Base-by-base conservation (phyloP, 2,113 vertebrate species). In the Bagarius yarrelli region DNA sequence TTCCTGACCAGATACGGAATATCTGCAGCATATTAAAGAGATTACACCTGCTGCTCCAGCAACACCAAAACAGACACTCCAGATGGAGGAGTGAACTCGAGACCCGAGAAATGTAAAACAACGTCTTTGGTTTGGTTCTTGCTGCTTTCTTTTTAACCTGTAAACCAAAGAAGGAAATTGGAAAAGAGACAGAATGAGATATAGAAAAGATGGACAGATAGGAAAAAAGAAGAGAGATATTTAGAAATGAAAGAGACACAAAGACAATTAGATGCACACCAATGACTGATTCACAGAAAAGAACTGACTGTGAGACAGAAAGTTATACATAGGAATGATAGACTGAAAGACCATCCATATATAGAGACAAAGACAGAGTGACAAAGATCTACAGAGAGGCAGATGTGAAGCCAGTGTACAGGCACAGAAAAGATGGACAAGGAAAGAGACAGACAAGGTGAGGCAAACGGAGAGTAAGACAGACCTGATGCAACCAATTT, bases 11-110 rank as follows among this genome's bases (percentile, higher is more conserved):
- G 73, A 59, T 76, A 76, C 59, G 34, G 23, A 59, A 59, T 76
- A 76, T 59, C 73, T 25, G 56, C 53, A 76, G 73, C 73, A 76
- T 76, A 59, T 59, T 59, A 76, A 76, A 59, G 34, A 59, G 73
- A 76, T 25, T 15, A 44, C 9, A 55, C 21, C 73, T 75, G 73
- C 73, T 75, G 34, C 23, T 36, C 23, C 55, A 40, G 13, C 55
- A 44, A 36, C 73, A 59, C 73, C 34, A 16, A 73, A 32, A 76
- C 34, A 57, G 30, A 75, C 73, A 40, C 55, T 40, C 55, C 73
- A 76, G 73, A 76, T 76, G 73, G 55, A 76, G 53, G 32, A 36
- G 73, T 59, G 73, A 76, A 76, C 73, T 76, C 32, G 40, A 34
- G 55, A 76, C 34, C 30, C 18, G 16, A 76, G 32, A 16, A 59